Base-by-base conservation (phyloP, 2,797 vertebrate genomes). In the Mus minutoides region DNA sequence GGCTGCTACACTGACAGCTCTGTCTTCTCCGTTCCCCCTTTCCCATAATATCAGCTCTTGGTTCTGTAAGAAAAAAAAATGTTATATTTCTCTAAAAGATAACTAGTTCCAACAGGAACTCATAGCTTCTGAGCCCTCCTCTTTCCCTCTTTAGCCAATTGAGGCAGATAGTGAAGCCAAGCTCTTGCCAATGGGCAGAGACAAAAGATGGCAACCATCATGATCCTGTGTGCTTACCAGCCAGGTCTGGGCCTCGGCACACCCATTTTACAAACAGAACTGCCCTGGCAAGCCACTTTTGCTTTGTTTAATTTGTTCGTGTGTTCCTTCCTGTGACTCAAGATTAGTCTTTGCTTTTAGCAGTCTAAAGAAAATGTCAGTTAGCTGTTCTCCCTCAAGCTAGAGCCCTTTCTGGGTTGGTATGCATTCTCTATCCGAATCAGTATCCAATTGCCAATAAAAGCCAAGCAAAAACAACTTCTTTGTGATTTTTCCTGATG, bases 1-100 rank as follows among this genome's bases (percentile, higher is more conserved):
- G 60, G 11, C 10, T 0, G 0, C 10, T 21, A 1, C 3, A 5
- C n/a, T 31, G 26, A 16, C 3, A 26, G 2, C 34, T 54, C 29
- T 73, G 6, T 52, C 54, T 12, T 76, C 71, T 90, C 1, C 0
- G 26, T 11, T 46, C 29, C 58, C 75, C 9, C 22, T 22, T 9
- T 6, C 26, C 12, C 12, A 69, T 1, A 37, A 2, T 0, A 13
- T 31, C 54, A 40, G 16, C 43, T 56, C 34, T 83, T 60, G 40
- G 7, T 14, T 31, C 62, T 67, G 21, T 34, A 49, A 85, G 83
- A 49, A 64, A 49, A 49, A 46, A 46, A 8, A 2, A 1, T 24
- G 17, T 85, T 34, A 16, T 37, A 37, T 58, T 3, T 58, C 43
- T n/a, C 16, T 24, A 43, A 49, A 24, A 43, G 5, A 5, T 64